phyloP scores from a whole-genome alignment of 2,888 invertebrate genomes.

The Plebejus argus region DNA sequence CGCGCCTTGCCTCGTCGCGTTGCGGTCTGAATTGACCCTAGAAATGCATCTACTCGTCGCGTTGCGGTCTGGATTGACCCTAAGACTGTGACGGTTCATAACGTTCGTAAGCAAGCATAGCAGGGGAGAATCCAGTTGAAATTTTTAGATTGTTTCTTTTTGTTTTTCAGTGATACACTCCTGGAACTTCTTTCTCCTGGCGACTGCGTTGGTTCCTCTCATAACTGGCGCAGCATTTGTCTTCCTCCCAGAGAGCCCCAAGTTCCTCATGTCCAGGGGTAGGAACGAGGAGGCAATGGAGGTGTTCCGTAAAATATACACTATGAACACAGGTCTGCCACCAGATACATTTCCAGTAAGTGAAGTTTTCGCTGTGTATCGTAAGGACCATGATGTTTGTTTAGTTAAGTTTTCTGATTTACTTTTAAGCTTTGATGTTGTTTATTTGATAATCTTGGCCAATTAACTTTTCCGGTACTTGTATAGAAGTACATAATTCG shows the following conservation, averaged over 20 bases:
- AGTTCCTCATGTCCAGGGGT: constrained; percentile 87
- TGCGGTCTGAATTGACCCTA: too few relatives aligned
- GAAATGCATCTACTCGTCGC: too few relatives aligned
- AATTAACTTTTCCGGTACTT: too few relatives aligned
- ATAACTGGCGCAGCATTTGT: constrained; percentile 82
- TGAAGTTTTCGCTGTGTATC: not conserved
- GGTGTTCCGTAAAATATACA: constrained; percentile 84
- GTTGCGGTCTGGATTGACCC: too few relatives aligned
- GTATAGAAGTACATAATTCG: too few relatives aligned
- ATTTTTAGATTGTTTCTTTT: not conserved
- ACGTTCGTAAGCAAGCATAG: too few relatives aligned
- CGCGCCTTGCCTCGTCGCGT: too few relatives aligned
- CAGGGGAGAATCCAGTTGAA: too few relatives aligned
- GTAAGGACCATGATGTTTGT: too few relatives aligned
- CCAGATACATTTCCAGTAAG: constrained; percentile 84
- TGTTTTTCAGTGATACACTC: constrained; percentile 75
- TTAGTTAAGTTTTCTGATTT: not conserved
- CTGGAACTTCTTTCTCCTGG: constrained; percentile 83
- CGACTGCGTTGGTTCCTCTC: constrained; percentile 83
- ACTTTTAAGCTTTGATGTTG: too few relatives aligned
- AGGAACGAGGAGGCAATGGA: constrained; percentile 83
- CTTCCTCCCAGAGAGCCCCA: constrained; percentile 88
- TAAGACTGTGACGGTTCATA: too few relatives aligned
- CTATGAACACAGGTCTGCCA: constrained; percentile 83
- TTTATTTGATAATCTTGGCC: too few relatives aligned